These are phyloP conservation scores for Eclectus roratus DNA, from an alignment of 2,113 vertebrate species.

Conservation along the genomic window DNA sequence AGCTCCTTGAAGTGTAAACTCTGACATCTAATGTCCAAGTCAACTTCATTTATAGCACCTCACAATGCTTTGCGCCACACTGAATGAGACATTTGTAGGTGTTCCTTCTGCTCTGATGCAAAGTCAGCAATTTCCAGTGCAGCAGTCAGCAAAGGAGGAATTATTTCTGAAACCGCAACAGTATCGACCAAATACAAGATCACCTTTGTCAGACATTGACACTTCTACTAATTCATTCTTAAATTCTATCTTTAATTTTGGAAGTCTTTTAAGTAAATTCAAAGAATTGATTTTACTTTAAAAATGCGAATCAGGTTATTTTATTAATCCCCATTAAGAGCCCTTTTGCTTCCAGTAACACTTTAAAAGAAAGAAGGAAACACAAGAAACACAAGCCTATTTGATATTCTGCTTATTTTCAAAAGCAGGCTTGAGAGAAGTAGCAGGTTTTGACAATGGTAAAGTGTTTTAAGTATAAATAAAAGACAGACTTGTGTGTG, in stretches of 20 bases:
- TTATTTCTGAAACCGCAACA: background rate
- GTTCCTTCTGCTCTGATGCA: background rate
- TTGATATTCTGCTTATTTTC: background rate
- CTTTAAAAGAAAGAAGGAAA: background rate
- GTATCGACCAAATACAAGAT: background rate
- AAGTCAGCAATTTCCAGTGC: background rate
- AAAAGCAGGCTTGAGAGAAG: background rate
- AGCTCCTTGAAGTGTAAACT: background rate
- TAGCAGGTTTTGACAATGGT: background rate
- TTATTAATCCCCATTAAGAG: background rate
- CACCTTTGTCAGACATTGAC: background rate
- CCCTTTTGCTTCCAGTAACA: background rate
- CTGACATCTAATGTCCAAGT: background rate
- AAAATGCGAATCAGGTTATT: background rate
- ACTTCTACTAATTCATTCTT: background rate
- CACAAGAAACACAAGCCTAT: background rate
- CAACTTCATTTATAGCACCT: background rate
- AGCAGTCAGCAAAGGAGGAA: background rate
- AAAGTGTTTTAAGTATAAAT: background rate
- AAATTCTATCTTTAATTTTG: background rate
- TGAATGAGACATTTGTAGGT: background rate
- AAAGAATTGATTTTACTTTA: background rate
- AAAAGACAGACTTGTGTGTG: background rate
- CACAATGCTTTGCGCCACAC: background rate
- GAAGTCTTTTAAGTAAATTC: background rate